Percentiles rank a stretch among this genome's conserved stretches.
These are phyloP conservation scores for Andrena dorsata DNA, from an alignment of 2,888 invertebrate species.

Conservation along the genomic window DNA sequence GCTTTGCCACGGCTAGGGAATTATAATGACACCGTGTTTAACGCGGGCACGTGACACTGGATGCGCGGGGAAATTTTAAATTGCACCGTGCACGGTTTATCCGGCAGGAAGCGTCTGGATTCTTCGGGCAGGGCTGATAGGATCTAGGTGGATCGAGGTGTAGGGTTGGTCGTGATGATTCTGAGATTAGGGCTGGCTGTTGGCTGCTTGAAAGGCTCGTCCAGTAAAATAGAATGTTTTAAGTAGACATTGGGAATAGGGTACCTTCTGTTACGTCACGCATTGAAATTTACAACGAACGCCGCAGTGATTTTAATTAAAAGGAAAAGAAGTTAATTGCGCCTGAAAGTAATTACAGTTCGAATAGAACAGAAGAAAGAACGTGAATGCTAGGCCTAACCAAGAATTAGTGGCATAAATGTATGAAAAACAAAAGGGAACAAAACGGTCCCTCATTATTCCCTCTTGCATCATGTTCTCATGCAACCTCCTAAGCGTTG, in stretches of 20 bases:
- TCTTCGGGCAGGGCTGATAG: not conserved
- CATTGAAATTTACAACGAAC: no score
- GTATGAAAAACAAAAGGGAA: slow-evolving; percentile 2
- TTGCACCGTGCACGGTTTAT: slow-evolving; percentile 20
- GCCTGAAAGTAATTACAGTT: not conserved
- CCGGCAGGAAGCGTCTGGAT: slow-evolving; percentile 35
- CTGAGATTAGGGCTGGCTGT: not conserved
- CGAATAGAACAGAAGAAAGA: not conserved
- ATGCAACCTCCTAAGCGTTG: not conserved
- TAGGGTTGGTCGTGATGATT: not conserved
- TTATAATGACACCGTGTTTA: slow-evolving; percentile 78
- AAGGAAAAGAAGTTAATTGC: not conserved
- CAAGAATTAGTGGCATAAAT: not conserved
- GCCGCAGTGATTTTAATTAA: no score
- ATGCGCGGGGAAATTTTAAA: slow-evolving; percentile 53
- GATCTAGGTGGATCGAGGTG: slow-evolving; percentile 11
- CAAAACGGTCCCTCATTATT: slow-evolving; percentile 13
- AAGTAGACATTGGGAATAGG: not conserved
- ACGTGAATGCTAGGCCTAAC: not conserved
- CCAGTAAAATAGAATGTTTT: not conserved
- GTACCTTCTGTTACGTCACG: no score
- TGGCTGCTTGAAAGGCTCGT: not conserved
- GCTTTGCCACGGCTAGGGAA: slow-evolving; percentile 77
- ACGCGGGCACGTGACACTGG: slow-evolving; percentile 61
- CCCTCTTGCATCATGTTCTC: not conserved